Conservation (phyloP, 2,888 invertebrate genomes). For the Himalopsyche tibetana region DNA sequence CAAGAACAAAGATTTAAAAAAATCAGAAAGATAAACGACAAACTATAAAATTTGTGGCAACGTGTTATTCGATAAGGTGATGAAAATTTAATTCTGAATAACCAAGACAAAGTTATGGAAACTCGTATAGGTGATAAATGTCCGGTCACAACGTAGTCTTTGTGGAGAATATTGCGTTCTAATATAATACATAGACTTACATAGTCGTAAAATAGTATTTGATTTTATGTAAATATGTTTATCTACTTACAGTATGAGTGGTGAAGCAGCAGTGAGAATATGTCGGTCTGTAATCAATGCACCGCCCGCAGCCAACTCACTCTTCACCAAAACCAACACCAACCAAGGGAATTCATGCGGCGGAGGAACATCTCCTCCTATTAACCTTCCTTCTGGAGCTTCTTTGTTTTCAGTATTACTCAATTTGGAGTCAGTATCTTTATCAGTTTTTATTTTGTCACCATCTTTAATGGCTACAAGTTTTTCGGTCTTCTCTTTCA, state of each 20-base stretch:
- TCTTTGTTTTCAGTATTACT: background rate
- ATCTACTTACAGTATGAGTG: conserved; percentile 72
- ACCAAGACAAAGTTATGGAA: too few relatives aligned
- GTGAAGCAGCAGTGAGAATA: conserved; percentile 77
- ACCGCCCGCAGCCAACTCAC: conserved; percentile 71
- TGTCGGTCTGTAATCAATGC: conserved; percentile 78
- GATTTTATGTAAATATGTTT: too few relatives aligned
- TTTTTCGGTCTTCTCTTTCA: background rate
- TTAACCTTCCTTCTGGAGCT: conserved; percentile 68
- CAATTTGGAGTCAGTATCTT: background rate
- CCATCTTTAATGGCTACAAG: background rate
- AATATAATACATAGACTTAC: too few relatives aligned
- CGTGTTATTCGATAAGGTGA: too few relatives aligned
- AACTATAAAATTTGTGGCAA: too few relatives aligned
- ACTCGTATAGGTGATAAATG: too few relatives aligned
- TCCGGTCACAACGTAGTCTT: too few relatives aligned
- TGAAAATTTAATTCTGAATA: too few relatives aligned
- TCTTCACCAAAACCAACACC: conserved; percentile 72
- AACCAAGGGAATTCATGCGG: conserved; percentile 79
- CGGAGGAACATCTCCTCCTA: conserved; percentile 74
- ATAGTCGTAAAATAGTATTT: too few relatives aligned
- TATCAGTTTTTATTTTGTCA: background rate
- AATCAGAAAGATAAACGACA: too few relatives aligned
- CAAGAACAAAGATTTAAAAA: too few relatives aligned
- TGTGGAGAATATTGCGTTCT: too few relatives aligned